Evolutionary conservation across 1,140 invertebrate species (phyloP), one percentile per base, ranked within the genome.

Genomic region (Micrasema minimum): DNA sequence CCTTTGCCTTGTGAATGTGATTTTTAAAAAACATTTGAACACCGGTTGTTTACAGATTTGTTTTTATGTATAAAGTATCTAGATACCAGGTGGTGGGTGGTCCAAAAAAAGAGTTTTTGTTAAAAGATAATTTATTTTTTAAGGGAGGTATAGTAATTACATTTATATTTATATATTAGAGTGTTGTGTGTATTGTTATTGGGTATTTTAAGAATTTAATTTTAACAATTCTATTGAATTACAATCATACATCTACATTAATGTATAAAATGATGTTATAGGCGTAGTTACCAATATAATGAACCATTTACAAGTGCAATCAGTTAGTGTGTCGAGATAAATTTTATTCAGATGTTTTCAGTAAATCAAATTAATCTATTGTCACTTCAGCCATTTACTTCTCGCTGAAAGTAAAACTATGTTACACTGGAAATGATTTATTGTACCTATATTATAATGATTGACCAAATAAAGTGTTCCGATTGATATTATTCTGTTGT

Each of bases 391-490:
- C 18, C 59, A 64, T 45, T 35, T 46, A 35, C 18, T 57, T 51
- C 23, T 18, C 41, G 38, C 50, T 18, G 65, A 55, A 66, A 35
- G 67, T 43, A 45, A 57, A 50, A 31, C 11, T 18, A 64, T 35
- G 14, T 66, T 69, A 55, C 48, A 59, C 53, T 57, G 26, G 68
- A 66, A 68, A 71, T 66, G 18, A 55, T 51, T 65, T 68, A 65
- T 66, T 80, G 75, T 78, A n/a, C n/a, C n/a, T n/a, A 79, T 77
- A 78, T 80, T 79, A 26, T 26, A 46, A 64, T n/a, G 7, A 81
- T 80, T 82, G 82, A 84, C 82, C 83, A 85, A 85, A 84, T 85
- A 85, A 75, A 82, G 83, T 82, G 82, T 85, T 85, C 82, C 80
- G 82, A 64, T 81, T 81, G 82, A 84, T 79, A 81, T 74, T 59